Evolutionary conservation across 2,888 invertebrate genomes (phyloP).

Genomic region (Dasypogon diadema): DNA sequence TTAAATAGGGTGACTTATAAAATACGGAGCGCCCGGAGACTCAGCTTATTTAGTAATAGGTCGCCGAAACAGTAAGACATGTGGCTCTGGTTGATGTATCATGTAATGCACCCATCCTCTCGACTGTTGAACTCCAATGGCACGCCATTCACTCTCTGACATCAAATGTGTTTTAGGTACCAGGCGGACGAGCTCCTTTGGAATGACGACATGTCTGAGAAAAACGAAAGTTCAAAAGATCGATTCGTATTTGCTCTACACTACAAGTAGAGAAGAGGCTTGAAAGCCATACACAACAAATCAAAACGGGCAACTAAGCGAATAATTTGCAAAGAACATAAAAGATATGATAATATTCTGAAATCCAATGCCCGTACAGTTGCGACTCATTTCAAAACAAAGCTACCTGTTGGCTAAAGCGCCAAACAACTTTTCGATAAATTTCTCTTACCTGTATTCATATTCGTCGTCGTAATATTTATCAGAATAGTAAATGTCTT

Average conservation of each 20-base stretch:
- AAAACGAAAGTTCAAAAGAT: no score
- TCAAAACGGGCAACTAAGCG: no score
- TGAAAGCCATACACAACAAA: no score
- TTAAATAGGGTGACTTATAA: slow-evolving; percentile 19
- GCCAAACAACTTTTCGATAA: no score
- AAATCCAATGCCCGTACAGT: no score
- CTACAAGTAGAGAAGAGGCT: no score
- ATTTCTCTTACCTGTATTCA: slow-evolving; percentile 94
- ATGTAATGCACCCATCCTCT: slow-evolving; percentile 98
- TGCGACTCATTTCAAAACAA: no score
- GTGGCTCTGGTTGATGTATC: slow-evolving; percentile 95
- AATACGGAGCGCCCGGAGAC: not conserved
- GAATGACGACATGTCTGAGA: slow-evolving; percentile 91
- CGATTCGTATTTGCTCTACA: no score
- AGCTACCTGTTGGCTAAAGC: no score
- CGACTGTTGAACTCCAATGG: slow-evolving; percentile 95
- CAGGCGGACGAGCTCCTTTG: slow-evolving; percentile 89
- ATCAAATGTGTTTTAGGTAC: slow-evolving; percentile 94
- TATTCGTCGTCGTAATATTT: slow-evolving; percentile 92
- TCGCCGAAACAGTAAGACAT: slow-evolving; percentile 87
- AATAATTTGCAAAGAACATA: no score
- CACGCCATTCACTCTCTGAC: slow-evolving; percentile 94
- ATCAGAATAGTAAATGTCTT: slow-evolving; percentile 92
- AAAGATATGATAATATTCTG: no score
- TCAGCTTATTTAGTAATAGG: slow-evolving; percentile 70